Evolutionary conservation across 2,113 vertebrate species (phyloP).

Genomic region (Dasyurus viverrinus): DNA sequence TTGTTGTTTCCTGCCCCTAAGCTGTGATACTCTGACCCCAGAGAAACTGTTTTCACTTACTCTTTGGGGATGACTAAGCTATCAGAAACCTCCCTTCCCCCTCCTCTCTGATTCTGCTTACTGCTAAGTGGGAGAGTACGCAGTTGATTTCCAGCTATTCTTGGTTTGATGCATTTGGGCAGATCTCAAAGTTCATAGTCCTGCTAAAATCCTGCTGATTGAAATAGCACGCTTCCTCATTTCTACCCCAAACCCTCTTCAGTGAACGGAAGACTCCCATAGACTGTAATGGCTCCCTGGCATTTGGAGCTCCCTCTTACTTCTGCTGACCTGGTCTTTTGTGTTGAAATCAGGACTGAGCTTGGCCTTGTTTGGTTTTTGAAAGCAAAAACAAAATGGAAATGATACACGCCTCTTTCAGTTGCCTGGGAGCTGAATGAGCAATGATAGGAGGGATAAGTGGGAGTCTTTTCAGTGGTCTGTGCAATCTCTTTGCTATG

Average conservation of each 20-base stretch:
- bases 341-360: background rate
- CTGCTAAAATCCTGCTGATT: background rate
- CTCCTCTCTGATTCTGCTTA: background rate
- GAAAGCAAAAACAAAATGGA: background rate
- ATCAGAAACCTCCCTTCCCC: background rate
- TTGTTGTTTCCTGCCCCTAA: background rate
- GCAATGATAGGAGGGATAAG: background rate
- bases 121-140: background rate
- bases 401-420: background rate
- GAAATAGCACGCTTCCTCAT: background rate
- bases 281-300: background rate
- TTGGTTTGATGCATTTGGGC: background rate
- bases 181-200: background rate
- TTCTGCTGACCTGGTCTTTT: background rate
- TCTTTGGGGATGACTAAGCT: background rate
- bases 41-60: background rate
- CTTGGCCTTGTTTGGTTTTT: background rate
- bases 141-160: background rate
- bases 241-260: background rate
- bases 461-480: background rate
- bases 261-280: background rate
- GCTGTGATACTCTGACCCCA: background rate
- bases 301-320: background rate
- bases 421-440: background rate
- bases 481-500: background rate